Percentiles rank a stretch among this genome's conserved stretches.
These are phyloP conservation scores for Glossophaga mutica DNA, from an alignment of 2,797 vertebrate genomes.

Conservation along the genomic window DNA sequence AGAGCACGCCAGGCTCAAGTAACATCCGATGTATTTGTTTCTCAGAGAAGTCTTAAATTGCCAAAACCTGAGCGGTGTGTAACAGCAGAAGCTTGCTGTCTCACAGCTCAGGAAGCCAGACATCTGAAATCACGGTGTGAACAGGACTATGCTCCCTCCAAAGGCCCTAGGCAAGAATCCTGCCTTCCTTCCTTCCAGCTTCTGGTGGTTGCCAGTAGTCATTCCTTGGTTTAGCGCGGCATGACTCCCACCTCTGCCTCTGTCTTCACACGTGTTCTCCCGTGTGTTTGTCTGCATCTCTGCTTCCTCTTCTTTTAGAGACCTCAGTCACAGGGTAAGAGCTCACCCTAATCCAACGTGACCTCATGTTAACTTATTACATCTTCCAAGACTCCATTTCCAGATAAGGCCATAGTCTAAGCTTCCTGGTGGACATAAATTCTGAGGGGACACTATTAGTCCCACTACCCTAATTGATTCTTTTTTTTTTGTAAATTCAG, in stretches of 20 bases:
- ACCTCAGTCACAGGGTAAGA: neutral
- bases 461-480: neutral
- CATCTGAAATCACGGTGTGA: neutral
- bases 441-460: neutral
- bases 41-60: neutral
- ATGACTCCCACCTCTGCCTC: neutral
- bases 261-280: neutral
- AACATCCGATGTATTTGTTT: neutral
- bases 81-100: neutral
- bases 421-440: neutral
- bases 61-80: neutral
- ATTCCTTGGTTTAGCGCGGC: neutral
- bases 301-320: neutral
- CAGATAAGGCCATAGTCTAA: neutral
- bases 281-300: neutral
- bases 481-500: neutral
- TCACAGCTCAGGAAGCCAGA: neutral
- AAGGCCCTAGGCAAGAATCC: neutral
- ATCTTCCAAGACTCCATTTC: neutral
- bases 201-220: neutral
- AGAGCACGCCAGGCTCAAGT: neutral
- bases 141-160: neutral
- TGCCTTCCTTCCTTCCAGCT: neutral
- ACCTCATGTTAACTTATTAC: neutral
- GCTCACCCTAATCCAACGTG: neutral